These are phyloP conservation scores for Chelidonichthys spinosus DNA, from an alignment of 2,797 vertebrate genomes.

Conservation along the genomic window DNA sequence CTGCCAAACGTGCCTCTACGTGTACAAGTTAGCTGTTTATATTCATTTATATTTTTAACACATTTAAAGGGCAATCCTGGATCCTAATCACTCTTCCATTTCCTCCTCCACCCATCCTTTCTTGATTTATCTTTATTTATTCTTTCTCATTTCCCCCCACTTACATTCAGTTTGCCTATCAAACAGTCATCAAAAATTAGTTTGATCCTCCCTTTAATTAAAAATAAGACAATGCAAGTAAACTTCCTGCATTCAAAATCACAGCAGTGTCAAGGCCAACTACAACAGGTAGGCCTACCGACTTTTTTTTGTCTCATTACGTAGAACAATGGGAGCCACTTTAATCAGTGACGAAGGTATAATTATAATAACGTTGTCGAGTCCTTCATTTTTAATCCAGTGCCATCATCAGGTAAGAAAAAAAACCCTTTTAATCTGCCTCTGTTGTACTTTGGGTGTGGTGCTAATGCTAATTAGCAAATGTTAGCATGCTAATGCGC, in stretches of 20 bases:
- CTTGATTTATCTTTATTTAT: neutral
- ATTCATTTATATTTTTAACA: neutral
- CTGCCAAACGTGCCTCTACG: neutral
- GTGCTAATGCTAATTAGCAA: neutral
- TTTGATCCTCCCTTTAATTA: neutral
- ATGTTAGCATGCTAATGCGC: neutral
- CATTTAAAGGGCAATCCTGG: slow-evolving; percentile 7
- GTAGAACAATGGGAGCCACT: neutral
- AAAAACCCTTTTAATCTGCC: neutral
- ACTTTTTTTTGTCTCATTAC: too few relatives aligned
- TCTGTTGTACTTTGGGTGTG: neutral
- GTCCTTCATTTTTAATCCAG: neutral
- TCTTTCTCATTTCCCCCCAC: neutral
- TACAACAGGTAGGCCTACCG: too few relatives aligned
- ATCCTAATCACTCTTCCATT: slow-evolving; percentile 38
- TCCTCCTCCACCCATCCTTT: neutral
- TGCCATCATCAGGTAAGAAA: too few relatives aligned
- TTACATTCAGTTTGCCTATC: neutral
- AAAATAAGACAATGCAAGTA: neutral
- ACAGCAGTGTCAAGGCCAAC: too few relatives aligned
- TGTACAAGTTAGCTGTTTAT: neutral
- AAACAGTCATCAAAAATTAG: neutral
- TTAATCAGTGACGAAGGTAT: neutral
- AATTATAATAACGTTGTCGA: neutral
- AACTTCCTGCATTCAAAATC: neutral